Percentiles rank a stretch among this genome's conserved stretches.
phyloP scores from a whole-genome alignment of 2,888 invertebrate species.

The Acanthosepion esculentum region DNA sequence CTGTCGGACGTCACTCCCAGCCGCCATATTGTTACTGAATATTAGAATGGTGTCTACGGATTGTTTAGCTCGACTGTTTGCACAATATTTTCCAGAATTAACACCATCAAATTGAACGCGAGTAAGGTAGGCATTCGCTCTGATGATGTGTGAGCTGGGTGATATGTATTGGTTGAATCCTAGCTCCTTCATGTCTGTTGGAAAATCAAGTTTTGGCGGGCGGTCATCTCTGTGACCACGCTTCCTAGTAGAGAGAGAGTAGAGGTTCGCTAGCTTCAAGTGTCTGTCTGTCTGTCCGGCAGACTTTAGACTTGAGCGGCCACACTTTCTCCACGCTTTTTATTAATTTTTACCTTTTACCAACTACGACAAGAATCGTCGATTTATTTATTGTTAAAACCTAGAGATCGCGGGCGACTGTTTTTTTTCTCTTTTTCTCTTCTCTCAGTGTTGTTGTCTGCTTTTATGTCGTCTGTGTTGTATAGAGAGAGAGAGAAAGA shows the following conservation, averaged over 20 bases:
- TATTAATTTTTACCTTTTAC: neutral
- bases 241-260: conserved; percentile 40
- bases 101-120: conserved; percentile 38
- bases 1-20: conserved; percentile 40
- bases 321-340: neutral
- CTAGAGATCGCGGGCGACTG: neutral
- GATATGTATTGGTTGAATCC: conserved; percentile 39
- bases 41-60: conserved; percentile 44
- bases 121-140: conserved; percentile 40
- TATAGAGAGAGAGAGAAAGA: neutral
- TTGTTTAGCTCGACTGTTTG: conserved; percentile 36
- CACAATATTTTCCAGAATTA: neutral
- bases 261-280: neutral
- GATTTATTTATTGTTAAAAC: neutral
- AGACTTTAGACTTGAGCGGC: neutral
- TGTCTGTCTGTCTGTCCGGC: conserved; percentile 24
- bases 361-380: neutral
- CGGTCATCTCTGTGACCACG: conserved; percentile 46
- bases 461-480: neutral
- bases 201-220: conserved; percentile 45
- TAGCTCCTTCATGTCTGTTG: conserved; percentile 4
- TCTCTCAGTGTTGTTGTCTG: neutral
- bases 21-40: conserved; percentile 45
- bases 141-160: conserved; percentile 44
- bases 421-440: neutral